Percentiles rank a stretch among this genome's conserved stretches.
phyloP scores from a whole-genome alignment of 2,888 invertebrate genomes.

The Troglohyphantes excavatus region DNA sequence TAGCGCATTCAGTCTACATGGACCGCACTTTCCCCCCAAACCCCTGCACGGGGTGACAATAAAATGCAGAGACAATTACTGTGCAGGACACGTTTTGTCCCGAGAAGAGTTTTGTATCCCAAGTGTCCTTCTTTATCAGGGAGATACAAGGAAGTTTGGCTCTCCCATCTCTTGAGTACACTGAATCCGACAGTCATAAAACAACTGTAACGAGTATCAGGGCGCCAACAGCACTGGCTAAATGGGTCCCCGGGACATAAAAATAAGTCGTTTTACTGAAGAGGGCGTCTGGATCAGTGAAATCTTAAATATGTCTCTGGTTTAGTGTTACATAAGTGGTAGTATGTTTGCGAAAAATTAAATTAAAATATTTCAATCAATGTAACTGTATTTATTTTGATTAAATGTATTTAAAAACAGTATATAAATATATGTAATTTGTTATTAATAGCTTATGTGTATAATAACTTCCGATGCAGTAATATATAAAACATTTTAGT shows the following conservation, averaged over 20 bases:
- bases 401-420: too few relatives aligned
- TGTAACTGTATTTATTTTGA: too few relatives aligned
- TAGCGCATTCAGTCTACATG: too few relatives aligned
- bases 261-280: conserved; percentile 67
- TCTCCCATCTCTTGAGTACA: conserved; percentile 15
- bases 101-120: conserved; percentile 39
- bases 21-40: too few relatives aligned
- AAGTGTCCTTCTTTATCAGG: conserved; percentile 40
- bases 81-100: conserved; percentile 40
- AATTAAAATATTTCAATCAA: too few relatives aligned
- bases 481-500: too few relatives aligned
- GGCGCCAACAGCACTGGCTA: conserved; percentile 57
- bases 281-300: conserved; percentile 31
- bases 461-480: too few relatives aligned
- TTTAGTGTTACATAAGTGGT: too few relatives aligned
- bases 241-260: conserved; percentile 67
- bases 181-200: conserved; percentile 64
- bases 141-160: conserved; percentile 25
- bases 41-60: conserved; percentile 17
- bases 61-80: conserved; percentile 55
- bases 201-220: conserved; percentile 46
- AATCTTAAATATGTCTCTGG: too few relatives aligned
- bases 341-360: too few relatives aligned
- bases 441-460: too few relatives aligned
- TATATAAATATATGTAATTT: too few relatives aligned